Base-by-base conservation (phyloP, 2,888 invertebrate species). In the Peribatodes rhomboidaria region DNA sequence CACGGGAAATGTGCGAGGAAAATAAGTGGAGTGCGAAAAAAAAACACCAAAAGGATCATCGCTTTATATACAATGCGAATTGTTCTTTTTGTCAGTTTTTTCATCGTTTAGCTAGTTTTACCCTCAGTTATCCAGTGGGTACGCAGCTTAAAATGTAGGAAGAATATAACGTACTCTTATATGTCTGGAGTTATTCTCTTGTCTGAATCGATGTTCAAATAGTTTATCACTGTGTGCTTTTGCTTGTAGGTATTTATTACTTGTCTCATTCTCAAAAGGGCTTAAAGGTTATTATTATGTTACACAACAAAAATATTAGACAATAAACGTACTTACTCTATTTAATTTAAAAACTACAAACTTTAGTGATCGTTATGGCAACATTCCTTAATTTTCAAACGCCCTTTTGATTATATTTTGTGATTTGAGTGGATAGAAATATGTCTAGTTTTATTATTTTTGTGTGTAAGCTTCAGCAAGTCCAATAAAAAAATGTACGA, bases 351-450 rank as follows among this genome's bases (percentile, higher is more conserved):
- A 35, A 35, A 14, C 13, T 39, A 44, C 6, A 16, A 33, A 31
- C 10, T 35, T 35, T 35, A 49, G 50, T 18, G 20, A 37, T 20
- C 13, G 8, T 9, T 8, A 1, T 16, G 33, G 31, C 27, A 16
- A 31, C 31, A 44, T 53, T 53, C 53, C 53, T 44, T 41, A 55
- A 11, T n/a, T 14, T 57, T 47, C 52, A 46, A 44, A 20, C 18
- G 39, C 33, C 44, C 50, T 49, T 18, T n/a, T 49, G 16, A 11
- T 16, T 16, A 16, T 46, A 39, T 22, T 22, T 11, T 13, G 3
- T 39, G n/a, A 41, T 14, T 39, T 22, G 16, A 50, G 20, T 35
- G 13, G 22, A 42, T 33, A n/a, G 9, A 33, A n/a, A 39, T 55
- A 31, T 27, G 13, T 55, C 16, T 39, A 14, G 16, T 52, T 27